phyloP scores from a whole-genome alignment of 1,140 invertebrate genomes.

The Aphelinus atriplicis region DNA sequence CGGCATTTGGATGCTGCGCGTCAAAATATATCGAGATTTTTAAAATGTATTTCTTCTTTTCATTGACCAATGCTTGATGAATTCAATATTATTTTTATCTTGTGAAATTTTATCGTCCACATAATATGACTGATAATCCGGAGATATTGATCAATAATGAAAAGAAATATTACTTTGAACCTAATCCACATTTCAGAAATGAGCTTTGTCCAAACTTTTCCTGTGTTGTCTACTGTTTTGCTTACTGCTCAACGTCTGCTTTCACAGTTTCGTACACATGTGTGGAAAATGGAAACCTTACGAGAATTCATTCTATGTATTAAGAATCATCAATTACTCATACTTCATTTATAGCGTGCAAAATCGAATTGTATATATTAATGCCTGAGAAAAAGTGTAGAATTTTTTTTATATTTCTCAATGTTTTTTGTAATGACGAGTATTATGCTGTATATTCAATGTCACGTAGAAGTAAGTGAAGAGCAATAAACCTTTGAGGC shows the following conservation, averaged over 20 bases:
- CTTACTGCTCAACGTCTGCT: slow-evolving; percentile 17
- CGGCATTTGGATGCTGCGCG: too few species aligned
- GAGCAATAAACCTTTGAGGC: slow-evolving; percentile 9
- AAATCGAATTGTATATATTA: slow-evolving; percentile 20
- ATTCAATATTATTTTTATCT: too few species aligned
- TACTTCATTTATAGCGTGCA: slow-evolving; percentile 1
- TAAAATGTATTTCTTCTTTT: too few species aligned
- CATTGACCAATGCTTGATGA: too few species aligned
- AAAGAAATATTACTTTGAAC: too few species aligned
- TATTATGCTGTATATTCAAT: slow-evolving; percentile 24
- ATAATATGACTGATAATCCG: too few species aligned
- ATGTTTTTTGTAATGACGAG: slow-evolving; percentile 22
- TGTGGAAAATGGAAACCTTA: slow-evolving; percentile 16
- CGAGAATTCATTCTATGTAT: not conserved
- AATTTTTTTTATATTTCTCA: slow-evolving; percentile 18
- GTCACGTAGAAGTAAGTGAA: slow-evolving; percentile 1
- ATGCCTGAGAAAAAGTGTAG: not conserved
- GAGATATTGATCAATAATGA: too few species aligned
- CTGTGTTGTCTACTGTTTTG: not conserved
- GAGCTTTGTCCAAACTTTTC: too few species aligned
- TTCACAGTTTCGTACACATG: not conserved
- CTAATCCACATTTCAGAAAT: too few species aligned
- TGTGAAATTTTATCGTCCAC: too few species aligned
- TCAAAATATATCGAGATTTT: too few species aligned
- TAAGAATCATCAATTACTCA: not conserved